Evolutionary conservation across 1,140 invertebrate species (phyloP).

Genomic region (Plectrocnemia conspersa): DNA sequence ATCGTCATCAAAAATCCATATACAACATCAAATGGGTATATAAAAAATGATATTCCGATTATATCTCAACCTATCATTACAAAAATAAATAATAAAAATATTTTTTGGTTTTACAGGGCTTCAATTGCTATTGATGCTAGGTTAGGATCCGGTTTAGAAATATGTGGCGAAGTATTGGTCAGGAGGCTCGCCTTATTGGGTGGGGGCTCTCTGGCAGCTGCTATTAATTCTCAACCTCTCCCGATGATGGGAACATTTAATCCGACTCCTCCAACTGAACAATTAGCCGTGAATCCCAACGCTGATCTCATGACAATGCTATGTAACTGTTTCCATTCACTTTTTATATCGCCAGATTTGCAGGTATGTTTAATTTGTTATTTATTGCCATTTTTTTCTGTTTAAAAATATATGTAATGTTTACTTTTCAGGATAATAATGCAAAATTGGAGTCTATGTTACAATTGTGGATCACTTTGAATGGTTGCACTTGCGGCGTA

Average conservation of each 20-base stretch:
- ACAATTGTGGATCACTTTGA: conserved; percentile 79
- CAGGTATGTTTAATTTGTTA: conserved; percentile 18
- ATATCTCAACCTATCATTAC: not conserved
- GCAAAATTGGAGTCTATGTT: conserved; percentile 74
- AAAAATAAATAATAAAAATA: conserved; percentile 27
- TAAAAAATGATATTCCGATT: too few relatives aligned
- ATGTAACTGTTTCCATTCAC: conserved; percentile 63
- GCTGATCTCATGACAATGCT: conserved; percentile 52
- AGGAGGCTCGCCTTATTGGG: conserved; percentile 57
- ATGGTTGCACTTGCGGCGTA: conserved; percentile 52
- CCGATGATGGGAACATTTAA: conserved; percentile 28
- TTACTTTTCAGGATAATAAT: conserved; percentile 48
- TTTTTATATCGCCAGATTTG: conserved; percentile 59
- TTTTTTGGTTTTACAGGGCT: conserved; percentile 49
- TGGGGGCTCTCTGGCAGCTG: conserved; percentile 38
- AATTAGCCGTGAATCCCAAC: not conserved
- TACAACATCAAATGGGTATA: conserved; percentile 28
- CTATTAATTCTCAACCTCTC: conserved; percentile 25
- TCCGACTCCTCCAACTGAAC: conserved; percentile 32
- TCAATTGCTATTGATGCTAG: conserved; percentile 73
- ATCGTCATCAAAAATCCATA: conserved; percentile 21
- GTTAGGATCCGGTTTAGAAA: conserved; percentile 69
- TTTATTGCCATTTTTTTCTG: not conserved
- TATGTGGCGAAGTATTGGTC: conserved; percentile 65
- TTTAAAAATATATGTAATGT: conserved; percentile 32